Evolutionary conservation across 2,113 vertebrate species (phyloP).

Genomic region (Aphelocoma coerulescens): DNA sequence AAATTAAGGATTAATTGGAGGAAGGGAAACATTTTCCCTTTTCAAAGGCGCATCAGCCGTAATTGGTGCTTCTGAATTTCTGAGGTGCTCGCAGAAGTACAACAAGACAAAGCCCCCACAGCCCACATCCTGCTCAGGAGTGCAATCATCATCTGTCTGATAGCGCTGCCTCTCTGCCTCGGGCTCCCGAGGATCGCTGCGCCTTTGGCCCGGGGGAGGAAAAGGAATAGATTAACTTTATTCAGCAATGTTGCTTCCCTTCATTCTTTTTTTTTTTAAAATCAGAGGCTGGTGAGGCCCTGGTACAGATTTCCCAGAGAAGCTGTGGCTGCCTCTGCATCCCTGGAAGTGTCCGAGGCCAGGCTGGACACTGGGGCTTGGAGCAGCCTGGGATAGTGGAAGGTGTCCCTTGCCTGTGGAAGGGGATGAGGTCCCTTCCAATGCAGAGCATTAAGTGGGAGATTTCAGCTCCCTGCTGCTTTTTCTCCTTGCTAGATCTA

Average conservation of each 20-base stretch:
- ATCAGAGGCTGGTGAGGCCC: background rate
- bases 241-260: background rate
- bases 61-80: background rate
- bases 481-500: background rate
- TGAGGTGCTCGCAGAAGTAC: background rate
- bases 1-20: background rate
- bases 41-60: background rate
- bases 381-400: accelerated
- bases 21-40: background rate
- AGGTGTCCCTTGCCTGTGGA: background rate
- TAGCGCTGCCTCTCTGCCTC: background rate
- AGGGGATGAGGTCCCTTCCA: background rate
- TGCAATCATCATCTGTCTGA: background rate
- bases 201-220: background rate
- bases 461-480: background rate
- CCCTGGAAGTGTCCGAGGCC: background rate
- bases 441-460: background rate
- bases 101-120: background rate
- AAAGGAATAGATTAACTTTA: background rate
- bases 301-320: background rate
- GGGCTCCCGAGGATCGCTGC: background rate
- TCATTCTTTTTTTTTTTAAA: background rate
- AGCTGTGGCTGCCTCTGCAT: background rate
- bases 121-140: background rate
- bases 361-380: background rate